A percentile compares a stretch with the other conserved stretches of the same genome.
Conservation (phyloP, 2,113 vertebrate genomes). For the Dicaeum eximium region DNA sequence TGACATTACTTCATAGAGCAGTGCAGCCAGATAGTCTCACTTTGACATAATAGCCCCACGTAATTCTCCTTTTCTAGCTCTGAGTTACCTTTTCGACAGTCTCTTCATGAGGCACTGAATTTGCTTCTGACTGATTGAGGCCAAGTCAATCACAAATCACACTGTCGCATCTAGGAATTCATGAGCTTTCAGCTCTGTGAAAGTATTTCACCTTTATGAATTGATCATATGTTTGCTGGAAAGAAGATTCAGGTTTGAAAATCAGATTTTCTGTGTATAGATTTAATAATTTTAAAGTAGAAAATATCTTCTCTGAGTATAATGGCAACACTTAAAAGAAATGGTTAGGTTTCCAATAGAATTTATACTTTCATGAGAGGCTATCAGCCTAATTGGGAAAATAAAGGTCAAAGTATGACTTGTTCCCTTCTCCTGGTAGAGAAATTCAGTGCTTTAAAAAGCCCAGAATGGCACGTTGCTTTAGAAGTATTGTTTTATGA, state of each 20-base stretch:
- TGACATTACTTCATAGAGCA: neutral
- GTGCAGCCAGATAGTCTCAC: neutral
- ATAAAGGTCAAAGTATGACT: neutral
- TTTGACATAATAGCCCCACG: neutral
- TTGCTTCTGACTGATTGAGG: slow-evolving; percentile 30
- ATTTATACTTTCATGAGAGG: neutral
- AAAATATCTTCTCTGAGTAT: neutral
- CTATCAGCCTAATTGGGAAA: neutral
- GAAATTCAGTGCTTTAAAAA: neutral
- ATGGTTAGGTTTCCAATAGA: neutral
- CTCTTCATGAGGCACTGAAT: neutral
- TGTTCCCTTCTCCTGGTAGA: neutral
- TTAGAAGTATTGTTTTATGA: neutral
- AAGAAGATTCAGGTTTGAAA: neutral
- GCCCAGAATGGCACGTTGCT: neutral
- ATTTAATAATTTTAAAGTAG: neutral
- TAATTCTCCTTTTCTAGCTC: neutral
- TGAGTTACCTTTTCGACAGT: slow-evolving; percentile 22
- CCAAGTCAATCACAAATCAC: neutral
- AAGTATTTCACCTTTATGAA: neutral
- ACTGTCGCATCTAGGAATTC: neutral
- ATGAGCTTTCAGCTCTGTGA: neutral
- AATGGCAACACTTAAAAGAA: neutral
- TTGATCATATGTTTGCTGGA: neutral
- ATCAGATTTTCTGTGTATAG: neutral